Conservation (phyloP, 1,140 invertebrate genomes). For the Trichonephila clavipes region DNA sequence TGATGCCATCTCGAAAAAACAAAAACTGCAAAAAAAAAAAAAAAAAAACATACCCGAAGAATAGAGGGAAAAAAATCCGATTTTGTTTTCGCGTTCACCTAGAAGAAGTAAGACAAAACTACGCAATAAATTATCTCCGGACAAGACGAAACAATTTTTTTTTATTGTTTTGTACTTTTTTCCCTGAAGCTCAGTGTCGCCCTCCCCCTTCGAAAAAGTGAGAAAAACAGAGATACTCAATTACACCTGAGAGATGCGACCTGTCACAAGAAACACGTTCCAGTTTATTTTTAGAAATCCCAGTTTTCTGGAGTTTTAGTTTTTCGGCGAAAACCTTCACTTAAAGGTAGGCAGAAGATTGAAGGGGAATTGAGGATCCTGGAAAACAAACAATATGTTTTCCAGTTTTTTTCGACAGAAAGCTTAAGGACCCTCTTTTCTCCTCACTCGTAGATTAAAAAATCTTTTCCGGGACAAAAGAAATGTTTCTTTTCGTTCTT, state of each 20-base stretch:
- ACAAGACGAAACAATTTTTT: slow-evolving; percentile 36
- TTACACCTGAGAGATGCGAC: slow-evolving; percentile 59
- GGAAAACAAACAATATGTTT: slow-evolving; percentile 28
- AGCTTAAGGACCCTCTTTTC: background rate
- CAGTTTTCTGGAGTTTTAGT: background rate
- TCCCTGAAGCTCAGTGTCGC: background rate
- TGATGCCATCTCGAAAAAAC: background rate
- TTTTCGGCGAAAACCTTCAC: background rate
- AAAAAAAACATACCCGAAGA: background rate
- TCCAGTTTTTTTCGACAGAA: background rate
- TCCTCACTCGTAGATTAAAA: background rate
- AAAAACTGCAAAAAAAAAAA: background rate
- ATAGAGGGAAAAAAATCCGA: background rate
- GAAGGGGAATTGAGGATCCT: background rate
- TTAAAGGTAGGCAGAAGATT: background rate
- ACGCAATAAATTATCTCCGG: slow-evolving; percentile 50
- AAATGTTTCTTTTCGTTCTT: background rate
- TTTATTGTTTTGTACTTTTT: background rate
- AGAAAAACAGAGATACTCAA: slow-evolving; percentile 54
- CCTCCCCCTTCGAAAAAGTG: background rate
- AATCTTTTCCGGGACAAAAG: background rate
- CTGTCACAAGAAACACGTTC: slow-evolving; percentile 55
- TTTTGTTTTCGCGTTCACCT: background rate
- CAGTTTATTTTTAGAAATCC: slow-evolving; percentile 56
- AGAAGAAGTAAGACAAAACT: slow-evolving; percentile 30